Base-by-base conservation (phyloP, 2,797 vertebrate genomes). In the Smutsia gigantea region DNA sequence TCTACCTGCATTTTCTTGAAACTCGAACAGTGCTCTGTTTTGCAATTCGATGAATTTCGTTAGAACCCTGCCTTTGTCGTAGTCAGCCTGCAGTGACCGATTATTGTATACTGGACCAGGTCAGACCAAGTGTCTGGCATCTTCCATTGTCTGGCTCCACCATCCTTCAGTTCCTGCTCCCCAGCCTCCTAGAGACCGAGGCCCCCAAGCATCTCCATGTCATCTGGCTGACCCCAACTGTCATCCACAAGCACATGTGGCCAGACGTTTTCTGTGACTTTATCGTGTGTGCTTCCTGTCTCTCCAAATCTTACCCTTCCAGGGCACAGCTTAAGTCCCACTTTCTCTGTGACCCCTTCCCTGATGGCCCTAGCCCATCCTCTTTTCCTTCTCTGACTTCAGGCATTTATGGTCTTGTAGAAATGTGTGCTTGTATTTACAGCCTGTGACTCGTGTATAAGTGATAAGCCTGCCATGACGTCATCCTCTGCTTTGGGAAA, bases 401-500 rank as follows among this genome's bases (percentile, higher is more conserved):
- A 8, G 63, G 7, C 13, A 23, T 29, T 78, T 59, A 61, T 77
- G 53, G 23, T 57, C 21, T 68, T 72, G 23, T 37, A 59, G 82
- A 94, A 63, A 29, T n/a, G 23, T 55, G 68, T 55, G 63, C 63
- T 46, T 68, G 27, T 42, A 42, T 15, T 79, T 46, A 19, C 18
- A 68, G 31, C 34, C 5, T 19, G 14, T 82, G 46, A 94, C n/a
- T 72, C 37, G 27, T n/a, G 31, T 88, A 34, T 51, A 53, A 79
- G n/a, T 34, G 49, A 79, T 37, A 59, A 79, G 31, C 57, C 57
- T 31, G 21, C 19, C 10, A 0, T 9, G 29, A n/a, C 21, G 53
- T 78, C 97, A 98, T 27, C 97, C 98, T 7, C 68, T 74, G 53
- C 25, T 69, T 77, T 79, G 6, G 13, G 46, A 39, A 63, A 66